Evolutionary conservation across 2,797 vertebrate species (phyloP).

Genomic region (Leptodactylus fallax): DNA sequence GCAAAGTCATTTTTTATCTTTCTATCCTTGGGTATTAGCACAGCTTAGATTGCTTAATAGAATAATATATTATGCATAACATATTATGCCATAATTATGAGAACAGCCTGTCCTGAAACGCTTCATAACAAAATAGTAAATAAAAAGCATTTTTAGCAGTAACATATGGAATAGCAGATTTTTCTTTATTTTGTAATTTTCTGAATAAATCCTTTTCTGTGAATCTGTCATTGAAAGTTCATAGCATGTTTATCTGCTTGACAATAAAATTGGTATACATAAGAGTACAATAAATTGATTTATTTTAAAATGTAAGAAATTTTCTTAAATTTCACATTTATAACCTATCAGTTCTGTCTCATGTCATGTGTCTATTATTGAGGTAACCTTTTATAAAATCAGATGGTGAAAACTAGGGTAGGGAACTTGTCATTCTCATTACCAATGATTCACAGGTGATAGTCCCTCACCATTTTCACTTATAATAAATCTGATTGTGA

Average conservation of each 20-base stretch:
- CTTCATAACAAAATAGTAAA: background rate
- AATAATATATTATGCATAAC: constrained; percentile 26
- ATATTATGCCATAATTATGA: background rate
- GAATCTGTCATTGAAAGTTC: background rate
- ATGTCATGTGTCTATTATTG: too few relatives aligned
- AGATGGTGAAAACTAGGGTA: background rate
- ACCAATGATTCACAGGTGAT: background rate
- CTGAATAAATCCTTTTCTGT: background rate
- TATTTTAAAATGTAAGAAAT: background rate
- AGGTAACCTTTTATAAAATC: too few relatives aligned
- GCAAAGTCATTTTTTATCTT: constrained; percentile 1
- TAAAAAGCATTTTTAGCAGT: background rate
- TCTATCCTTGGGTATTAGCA: background rate
- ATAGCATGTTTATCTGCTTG: background rate
- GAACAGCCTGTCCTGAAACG: background rate
- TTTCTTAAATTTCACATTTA: background rate
- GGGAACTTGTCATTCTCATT: background rate
- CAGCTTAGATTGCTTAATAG: constrained; percentile 5
- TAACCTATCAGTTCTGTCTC: background rate
- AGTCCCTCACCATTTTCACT: background rate
- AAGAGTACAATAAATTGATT: background rate
- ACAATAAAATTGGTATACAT: background rate
- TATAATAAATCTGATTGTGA: too few relatives aligned
- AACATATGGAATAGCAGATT: background rate
- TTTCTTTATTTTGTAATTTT: background rate